Evolutionary conservation across 2,113 vertebrate genomes (phyloP), one percentile per base, ranked within the genome.

Genomic region (Propithecus coquereli): DNA sequence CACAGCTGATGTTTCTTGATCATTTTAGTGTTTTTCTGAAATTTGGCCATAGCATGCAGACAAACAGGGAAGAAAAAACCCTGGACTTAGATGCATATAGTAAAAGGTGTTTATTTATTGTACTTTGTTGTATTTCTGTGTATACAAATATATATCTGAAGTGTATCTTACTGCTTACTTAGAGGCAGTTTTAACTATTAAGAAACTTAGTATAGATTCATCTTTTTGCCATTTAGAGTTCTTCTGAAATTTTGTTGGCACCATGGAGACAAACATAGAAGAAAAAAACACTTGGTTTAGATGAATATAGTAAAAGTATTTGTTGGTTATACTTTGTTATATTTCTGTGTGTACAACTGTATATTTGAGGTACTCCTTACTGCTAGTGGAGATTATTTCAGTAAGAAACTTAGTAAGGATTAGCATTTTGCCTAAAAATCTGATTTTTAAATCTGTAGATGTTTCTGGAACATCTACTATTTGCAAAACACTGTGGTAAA

Each of bases 1-100:
- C 50, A 91, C 43, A 96, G 34, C 32, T 22, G 57, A 43, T 18
- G 32, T 59, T 85, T 66, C 92, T 90, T 5, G 1, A 74, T 88
- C 18, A 84, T 87, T 94, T 96, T 70, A 34, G 1, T 73, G 85
- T 73, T 96, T 97, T 76, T 92, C 73, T 94, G 76, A 89, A 80
- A 82, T 85, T 76, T 65, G 34, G 23, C 22, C 40, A 50, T 11
- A 84, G 1, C 32, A 40, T 73, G 61, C 52, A 74, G 20, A 77
- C 5, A 73, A 85, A 47, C 20, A 90, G 63, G 30, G n/a, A 77
- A 54, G 52, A 70, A 47, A 43, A 71, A 86, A 70, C 13, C 2
- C 7, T 27, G 12, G 22, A 20, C n/a, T 79, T 61, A 84, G 34
- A 32, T 84, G 8, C 71, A 65, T 87, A 14, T 81, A 84, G 32